phyloP scores from a whole-genome alignment of 2,113 vertebrate species.

The Jacana jacana region DNA sequence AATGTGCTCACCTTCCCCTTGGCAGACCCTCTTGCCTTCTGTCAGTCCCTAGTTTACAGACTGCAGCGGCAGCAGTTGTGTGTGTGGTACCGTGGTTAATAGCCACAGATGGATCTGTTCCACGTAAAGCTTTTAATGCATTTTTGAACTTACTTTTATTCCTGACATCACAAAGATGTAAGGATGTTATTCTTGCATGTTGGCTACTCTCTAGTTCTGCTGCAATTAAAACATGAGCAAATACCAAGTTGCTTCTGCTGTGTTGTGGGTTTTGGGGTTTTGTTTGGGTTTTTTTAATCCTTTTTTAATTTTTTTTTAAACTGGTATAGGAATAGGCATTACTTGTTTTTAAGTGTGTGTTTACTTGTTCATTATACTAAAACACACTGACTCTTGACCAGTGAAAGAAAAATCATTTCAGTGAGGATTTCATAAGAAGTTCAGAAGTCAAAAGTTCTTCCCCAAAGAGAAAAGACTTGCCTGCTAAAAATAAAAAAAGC shows the following conservation, averaged over 20 bases:
- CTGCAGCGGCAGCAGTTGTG: neutral
- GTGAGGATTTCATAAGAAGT: neutral
- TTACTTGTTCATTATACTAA: neutral
- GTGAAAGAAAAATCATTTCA: neutral
- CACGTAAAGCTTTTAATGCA: neutral
- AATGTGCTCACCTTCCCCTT: neutral
- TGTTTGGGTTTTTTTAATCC: neutral
- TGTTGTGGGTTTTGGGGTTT: neutral
- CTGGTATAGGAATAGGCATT: neutral
- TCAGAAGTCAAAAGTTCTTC: neutral
- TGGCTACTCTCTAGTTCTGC: neutral
- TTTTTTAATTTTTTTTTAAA: neutral
- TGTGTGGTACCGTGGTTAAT: neutral
- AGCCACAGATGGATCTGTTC: neutral
- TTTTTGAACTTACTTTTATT: neutral
- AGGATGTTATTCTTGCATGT: fast-evolving
- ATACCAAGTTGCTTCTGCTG: neutral
- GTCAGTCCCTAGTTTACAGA: neutral
- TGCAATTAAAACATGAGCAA: neutral
- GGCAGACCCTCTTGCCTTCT: neutral
- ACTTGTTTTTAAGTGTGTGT: neutral
- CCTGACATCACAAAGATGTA: neutral
- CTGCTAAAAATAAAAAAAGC: neutral
- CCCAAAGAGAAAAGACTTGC: neutral
- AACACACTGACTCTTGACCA: neutral